Evolutionary conservation across 2,797 vertebrate genomes (phyloP).

Genomic region (Amphiprion clarkii): DNA sequence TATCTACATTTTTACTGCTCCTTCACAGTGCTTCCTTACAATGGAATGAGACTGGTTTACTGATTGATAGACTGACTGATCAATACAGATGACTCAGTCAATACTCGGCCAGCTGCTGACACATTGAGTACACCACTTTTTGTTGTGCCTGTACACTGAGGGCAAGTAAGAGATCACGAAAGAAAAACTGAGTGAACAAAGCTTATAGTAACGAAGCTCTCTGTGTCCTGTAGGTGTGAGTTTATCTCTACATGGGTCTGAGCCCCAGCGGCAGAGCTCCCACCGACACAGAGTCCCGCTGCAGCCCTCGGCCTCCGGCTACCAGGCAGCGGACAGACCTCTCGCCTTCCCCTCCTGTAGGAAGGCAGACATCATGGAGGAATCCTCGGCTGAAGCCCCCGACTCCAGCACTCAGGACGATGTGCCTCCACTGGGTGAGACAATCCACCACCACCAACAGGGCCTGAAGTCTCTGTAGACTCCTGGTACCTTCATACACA

Average conservation of each 20-base stretch:
- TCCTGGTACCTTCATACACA: background rate
- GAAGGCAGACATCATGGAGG: conserved; percentile 90
- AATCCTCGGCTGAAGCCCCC: conserved; percentile 85
- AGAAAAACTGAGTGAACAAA: no score
- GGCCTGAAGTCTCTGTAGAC: background rate
- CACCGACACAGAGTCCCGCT: conserved; percentile 84
- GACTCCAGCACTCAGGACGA: conserved; percentile 85
- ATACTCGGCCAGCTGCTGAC: conserved; percentile 9
- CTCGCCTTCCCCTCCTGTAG: conserved; percentile 80
- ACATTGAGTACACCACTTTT: background rate
- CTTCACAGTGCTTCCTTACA: no score
- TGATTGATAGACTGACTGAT: background rate
- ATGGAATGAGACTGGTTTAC: background rate
- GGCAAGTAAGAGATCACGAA: background rate
- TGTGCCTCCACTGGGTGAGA: conserved; percentile 87
- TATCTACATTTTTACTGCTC: background rate
- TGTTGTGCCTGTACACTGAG: background rate
- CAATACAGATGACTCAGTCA: conserved; percentile 8
- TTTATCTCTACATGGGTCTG: conserved; percentile 95
- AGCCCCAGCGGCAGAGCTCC: conserved; percentile 86
- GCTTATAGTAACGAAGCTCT: background rate
- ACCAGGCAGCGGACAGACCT: conserved; percentile 82
- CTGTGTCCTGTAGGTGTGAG: conserved; percentile 87
- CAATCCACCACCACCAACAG: background rate
- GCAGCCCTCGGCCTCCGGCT: conserved; percentile 81